phyloP scores from a whole-genome alignment of 2,113 vertebrate genomes.

The Chitala chitala region DNA sequence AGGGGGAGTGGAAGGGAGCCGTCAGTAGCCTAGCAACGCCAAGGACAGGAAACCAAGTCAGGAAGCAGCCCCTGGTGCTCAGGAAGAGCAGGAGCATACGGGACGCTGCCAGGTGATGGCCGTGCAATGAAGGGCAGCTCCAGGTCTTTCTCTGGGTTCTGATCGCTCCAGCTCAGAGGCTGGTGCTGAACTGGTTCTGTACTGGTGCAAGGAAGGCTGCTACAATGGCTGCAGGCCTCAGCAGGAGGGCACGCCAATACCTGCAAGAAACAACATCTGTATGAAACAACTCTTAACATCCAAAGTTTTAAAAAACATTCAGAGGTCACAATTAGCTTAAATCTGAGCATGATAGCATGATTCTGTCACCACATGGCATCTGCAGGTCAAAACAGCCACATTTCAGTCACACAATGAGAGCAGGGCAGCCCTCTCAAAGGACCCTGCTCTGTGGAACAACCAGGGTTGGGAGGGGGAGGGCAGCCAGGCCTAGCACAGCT shows the following conservation, averaged over 20 bases:
- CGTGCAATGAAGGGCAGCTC: constrained; percentile 22
- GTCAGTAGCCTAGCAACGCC: constrained; percentile 58
- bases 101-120: constrained; percentile 49
- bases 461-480: neutral
- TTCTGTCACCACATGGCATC: too few relatives aligned
- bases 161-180: neutral
- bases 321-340: too few relatives aligned
- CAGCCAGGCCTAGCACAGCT: constrained; percentile 47
- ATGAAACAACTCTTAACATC: too few relatives aligned
- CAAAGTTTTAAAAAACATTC: too few relatives aligned
- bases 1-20: constrained; percentile 34
- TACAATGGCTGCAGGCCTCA: neutral
- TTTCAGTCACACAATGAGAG: too few relatives aligned
- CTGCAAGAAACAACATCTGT: too few relatives aligned
- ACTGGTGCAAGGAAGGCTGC: neutral
- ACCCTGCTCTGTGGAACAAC: neutral
- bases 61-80: constrained; percentile 71
- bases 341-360: too few relatives aligned
- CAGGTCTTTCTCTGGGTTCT: constrained; percentile 1
- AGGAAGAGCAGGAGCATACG: constrained; percentile 62
- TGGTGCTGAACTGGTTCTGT: too few relatives aligned
- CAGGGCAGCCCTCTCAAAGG: too few relatives aligned
- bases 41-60: constrained; percentile 71
- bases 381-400: too few relatives aligned
- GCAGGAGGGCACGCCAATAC: too few relatives aligned